A percentile compares a stretch with the other conserved stretches of the same genome.
phyloP scores from a whole-genome alignment of 2,113 vertebrate species.

The Epinephelus fuscoguttatus region DNA sequence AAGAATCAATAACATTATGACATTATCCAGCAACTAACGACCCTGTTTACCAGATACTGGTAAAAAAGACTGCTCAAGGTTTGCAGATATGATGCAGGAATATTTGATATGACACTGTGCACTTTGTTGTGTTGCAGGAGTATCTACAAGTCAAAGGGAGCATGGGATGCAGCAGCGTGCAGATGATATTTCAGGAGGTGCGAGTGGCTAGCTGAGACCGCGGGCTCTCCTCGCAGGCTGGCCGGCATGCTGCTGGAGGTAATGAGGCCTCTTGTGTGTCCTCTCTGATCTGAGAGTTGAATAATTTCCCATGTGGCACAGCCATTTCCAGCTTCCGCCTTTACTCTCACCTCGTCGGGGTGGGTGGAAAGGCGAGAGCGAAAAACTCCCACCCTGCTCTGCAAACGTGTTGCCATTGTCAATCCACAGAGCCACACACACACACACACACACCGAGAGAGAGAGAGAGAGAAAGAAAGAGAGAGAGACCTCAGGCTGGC shows the following conservation, averaged over 20 bases:
- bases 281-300: conserved; percentile 79
- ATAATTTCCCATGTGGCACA: conserved; percentile 82
- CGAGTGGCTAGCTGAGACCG: conserved; percentile 21
- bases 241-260: conserved; percentile 62
- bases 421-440: conserved; percentile 48
- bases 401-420: conserved; percentile 64
- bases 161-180: neutral
- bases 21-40: conserved; percentile 59
- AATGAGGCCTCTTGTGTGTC: conserved; percentile 82
- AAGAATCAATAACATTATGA: conserved; percentile 68
- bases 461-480: too few relatives aligned
- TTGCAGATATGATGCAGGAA: neutral
- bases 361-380: conserved; percentile 36
- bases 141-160: conserved; percentile 37
- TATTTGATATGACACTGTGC: neutral
- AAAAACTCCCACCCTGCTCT: conserved; percentile 49
- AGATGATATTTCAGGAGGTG: conserved; percentile 11
- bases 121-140: neutral
- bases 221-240: conserved; percentile 51
- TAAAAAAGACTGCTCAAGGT: conserved; percentile 34
- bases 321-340: conserved; percentile 78
- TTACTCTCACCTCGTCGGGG: conserved; percentile 62
- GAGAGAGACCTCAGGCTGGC: conserved; percentile 18
- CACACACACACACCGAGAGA: too few relatives aligned
- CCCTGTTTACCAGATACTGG: conserved; percentile 60